Evolutionary conservation across 2,888 invertebrate species (phyloP).

Genomic region (Syrista parreyssii): DNA sequence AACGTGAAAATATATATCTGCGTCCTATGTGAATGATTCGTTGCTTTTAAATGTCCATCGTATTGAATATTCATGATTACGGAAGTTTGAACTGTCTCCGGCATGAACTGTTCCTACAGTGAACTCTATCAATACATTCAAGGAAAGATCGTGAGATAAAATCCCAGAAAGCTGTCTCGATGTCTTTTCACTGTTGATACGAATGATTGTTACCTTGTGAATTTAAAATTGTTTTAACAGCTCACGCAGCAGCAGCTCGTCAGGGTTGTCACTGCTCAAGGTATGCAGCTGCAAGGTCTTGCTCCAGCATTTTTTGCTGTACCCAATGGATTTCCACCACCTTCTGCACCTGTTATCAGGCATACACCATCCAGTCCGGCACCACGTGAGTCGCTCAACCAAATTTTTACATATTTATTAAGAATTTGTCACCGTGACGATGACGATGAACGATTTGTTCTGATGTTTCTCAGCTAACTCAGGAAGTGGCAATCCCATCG

Average conservation of each 20-base stretch:
- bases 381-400: slow-evolving; percentile 51
- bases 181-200: background rate
- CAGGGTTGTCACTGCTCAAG: slow-evolving; percentile 73
- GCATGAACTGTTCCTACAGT: background rate
- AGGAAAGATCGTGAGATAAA: background rate
- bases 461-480: slow-evolving; percentile 49
- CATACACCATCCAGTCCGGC: slow-evolving; percentile 64
- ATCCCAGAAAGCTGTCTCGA: background rate
- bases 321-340: slow-evolving; percentile 62
- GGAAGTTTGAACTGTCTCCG: background rate
- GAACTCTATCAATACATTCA: background rate
- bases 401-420: background rate
- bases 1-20: background rate
- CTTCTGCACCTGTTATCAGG: slow-evolving; percentile 61
- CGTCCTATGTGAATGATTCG: background rate
- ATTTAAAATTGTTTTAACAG: slow-evolving; percentile 42
- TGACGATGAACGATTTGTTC: background rate
- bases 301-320: slow-evolving; percentile 64
- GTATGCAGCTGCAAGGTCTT: slow-evolving; percentile 69
- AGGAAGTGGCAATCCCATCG: slow-evolving; percentile 57
- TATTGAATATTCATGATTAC: background rate
- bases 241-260: slow-evolving; percentile 70
- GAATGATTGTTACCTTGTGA: background rate
- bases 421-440: background rate
- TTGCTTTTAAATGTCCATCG: background rate